Evolutionary conservation across 2,888 invertebrate genomes (phyloP), one percentile per base, ranked within the genome.

Genomic region (Pteria penguin): DNA sequence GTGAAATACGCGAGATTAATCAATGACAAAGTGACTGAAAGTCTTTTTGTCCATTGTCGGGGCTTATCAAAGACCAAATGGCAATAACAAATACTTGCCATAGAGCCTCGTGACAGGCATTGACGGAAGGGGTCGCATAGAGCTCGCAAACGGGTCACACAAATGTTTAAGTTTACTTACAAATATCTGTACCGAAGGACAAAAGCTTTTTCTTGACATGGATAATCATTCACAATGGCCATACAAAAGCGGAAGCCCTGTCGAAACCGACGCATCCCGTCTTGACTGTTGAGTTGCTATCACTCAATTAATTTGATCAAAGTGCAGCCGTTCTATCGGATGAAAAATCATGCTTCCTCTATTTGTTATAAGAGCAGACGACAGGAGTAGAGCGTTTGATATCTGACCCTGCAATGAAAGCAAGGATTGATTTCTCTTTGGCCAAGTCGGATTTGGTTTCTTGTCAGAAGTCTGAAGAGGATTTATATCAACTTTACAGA

Each of bases 301-400:
- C 32, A 65, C 22, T 36, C 32, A 65, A 45, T 36, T 65, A 36
- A 65, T 36, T 65, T 27, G 65, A 65, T 65, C 65, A 65, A 65
- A 65, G 65, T 36, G 65, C 65, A 36, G 4, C 45, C 33, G 45
- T 4, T 32, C 32, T 45, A 36, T 65, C 45, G 27, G 24, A n/a
- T 45, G 65, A 65, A 32, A 65, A 65, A 45, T 45, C 18, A 45
- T 45, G 45, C 45, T 18, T 45, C 18, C 45, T 45, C 45, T 45
- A 45, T 45, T 45, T 45, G 45, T 14, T 8, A 45, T 14, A 18
- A 18, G 18, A 18, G 45, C 8, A 45, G 45, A 14, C 11, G 8
- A 8, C 18, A 18, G 11, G 45, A 45, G 45, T 18, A 45, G 8
- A 8, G 45, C 45, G 33, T 33, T 63, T 63, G 22, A 63, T 63